A percentile compares a stretch with the other conserved stretches of the same genome.
Evolutionary conservation across 2,113 vertebrate species (phyloP).

Genomic region (Oriolus oriolus): DNA sequence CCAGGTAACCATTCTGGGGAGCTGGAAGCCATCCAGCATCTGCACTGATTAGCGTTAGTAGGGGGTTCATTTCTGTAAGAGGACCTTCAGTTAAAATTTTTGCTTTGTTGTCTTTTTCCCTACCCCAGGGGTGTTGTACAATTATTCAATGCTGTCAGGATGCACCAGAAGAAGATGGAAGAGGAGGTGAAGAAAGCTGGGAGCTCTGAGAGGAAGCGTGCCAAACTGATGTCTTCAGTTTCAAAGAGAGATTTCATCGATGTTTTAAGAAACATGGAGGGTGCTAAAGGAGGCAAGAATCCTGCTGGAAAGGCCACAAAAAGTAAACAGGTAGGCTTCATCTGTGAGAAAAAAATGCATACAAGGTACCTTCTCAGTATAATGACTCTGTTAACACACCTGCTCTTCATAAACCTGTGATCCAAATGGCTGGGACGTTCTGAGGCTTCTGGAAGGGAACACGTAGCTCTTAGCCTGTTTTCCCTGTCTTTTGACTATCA

Average conservation of each 20-base stretch:
- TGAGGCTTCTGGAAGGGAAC: neutral
- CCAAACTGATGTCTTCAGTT: constrained; percentile 85
- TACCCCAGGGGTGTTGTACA: constrained; percentile 87
- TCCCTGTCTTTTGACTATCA: neutral
- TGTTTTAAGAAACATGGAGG: constrained; percentile 78
- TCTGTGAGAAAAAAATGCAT: neutral
- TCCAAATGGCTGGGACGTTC: neutral
- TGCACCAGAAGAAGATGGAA: constrained; percentile 83
- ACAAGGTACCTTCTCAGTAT: neutral
- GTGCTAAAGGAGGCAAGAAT: constrained; percentile 2
- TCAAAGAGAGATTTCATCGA: constrained; percentile 92
- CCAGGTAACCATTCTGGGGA: neutral
- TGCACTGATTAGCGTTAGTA: neutral
- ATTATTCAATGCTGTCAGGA: constrained; percentile 90
- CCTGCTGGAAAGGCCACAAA: neutral
- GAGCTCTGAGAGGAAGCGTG: constrained; percentile 83
- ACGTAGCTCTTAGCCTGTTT: neutral
- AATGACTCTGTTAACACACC: neutral
- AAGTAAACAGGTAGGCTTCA: constrained; percentile 65
- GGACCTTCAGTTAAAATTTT: neutral
- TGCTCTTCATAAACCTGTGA: neutral
- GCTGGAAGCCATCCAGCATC: neutral
- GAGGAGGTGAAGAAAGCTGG: constrained; percentile 83
- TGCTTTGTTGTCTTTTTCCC: neutral
- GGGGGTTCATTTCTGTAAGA: neutral